Base-by-base conservation (phyloP, 2,888 invertebrate species). In the Thumatha senex region DNA sequence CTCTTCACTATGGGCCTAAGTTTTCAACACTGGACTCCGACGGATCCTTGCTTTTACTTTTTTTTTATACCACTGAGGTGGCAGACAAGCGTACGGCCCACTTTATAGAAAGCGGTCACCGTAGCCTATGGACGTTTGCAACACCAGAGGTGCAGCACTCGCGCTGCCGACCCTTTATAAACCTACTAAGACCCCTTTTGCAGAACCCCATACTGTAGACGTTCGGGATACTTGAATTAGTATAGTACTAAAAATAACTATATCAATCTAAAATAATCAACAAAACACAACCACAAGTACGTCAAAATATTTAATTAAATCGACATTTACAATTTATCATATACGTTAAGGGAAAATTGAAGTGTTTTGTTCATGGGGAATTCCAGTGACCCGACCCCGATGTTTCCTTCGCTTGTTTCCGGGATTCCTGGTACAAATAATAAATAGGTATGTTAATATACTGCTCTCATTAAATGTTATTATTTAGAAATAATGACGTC, bases 331-430 rank as follows among this genome's bases (percentile, higher is more conserved):
- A 31, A 10, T 34, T 7, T 51, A 58, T 58, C 50, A 24, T 18
- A 35, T 45, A 38, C 43, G 52, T 65, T 47, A 65, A 56, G 63
- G 66, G 59, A 65, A 63, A 62, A 54, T 46, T 35, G 39, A 18
- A 14, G 11, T 34, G 7, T 29, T 45, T 41, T 40, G 40, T 29
- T 14, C 49, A 18, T 3, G 59, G 65, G 66, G 51, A 62, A 62
- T 62, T 51, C 63, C 63, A 56, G 43, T 51, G 53, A 54, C 47
- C 14, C 1, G 24, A 45, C 56, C 62, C 53, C 43, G 46, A 31
- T 49, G 45, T 65, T 53, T 54, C 48, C 50, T 51, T 54, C 30
- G 40, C 51, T 56, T 38, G 39, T 62, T 65, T 60, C 63, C 66
- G 60, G 62, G 51, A 60, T 42, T 51, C 29, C 34, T 46, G 39